These are phyloP conservation scores for Drosophila anomalata DNA, from an alignment of 2,888 invertebrate species.

Conservation along the genomic window DNA sequence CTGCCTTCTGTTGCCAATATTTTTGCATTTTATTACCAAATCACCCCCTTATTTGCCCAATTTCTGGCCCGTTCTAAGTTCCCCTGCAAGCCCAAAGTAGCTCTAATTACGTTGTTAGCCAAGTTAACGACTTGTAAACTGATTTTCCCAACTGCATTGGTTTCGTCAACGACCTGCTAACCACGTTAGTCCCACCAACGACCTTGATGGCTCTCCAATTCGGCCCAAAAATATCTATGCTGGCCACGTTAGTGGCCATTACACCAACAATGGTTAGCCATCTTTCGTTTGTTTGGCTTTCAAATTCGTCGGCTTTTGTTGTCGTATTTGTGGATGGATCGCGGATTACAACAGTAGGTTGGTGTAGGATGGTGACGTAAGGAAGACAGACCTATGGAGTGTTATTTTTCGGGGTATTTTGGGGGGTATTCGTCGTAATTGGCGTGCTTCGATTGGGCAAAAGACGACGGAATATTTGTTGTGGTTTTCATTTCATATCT, in stretches of 20 bases:
- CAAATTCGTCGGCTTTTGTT: constrained; percentile 44
- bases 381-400: constrained; percentile 36
- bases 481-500: constrained; percentile 1
- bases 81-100: neutral
- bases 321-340: constrained; percentile 36
- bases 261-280: constrained; percentile 10
- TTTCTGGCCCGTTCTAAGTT: neutral
- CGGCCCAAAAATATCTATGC: constrained; percentile 33
- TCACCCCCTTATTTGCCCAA: too few species aligned
- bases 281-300: constrained; percentile 41
- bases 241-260: constrained; percentile 57
- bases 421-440: constrained; percentile 58
- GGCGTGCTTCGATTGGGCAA: constrained; percentile 73
- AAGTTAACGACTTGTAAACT: neutral
- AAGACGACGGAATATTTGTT: constrained; percentile 59
- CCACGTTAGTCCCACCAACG: constrained; percentile 18
- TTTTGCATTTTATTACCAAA: too few species aligned
- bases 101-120: neutral
- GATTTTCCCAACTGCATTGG: constrained; percentile 3
- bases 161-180: constrained; percentile 13
- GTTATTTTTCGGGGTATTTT: constrained; percentile 23
- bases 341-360: constrained; percentile 62
- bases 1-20: neutral
- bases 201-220: constrained; percentile 54
- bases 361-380: constrained; percentile 58